phyloP scores from a whole-genome alignment of 2,113 vertebrate genomes.

The Morphnarchus princeps region DNA sequence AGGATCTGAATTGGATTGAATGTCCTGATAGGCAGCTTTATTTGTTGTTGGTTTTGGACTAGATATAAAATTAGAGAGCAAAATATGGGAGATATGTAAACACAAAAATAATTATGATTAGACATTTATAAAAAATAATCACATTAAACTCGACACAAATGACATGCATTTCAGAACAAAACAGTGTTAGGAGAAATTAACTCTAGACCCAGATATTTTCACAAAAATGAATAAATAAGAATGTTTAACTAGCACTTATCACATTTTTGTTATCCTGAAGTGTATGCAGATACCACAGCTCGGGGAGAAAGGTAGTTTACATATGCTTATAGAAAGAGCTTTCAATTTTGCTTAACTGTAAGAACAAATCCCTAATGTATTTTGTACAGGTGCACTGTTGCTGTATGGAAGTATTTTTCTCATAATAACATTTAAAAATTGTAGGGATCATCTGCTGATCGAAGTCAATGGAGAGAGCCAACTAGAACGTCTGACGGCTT shows the following conservation, averaged over 20 bases:
- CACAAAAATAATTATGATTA: background rate
- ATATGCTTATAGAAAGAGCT: background rate
- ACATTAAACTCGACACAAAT: background rate
- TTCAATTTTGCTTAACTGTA: background rate
- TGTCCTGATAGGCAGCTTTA: background rate
- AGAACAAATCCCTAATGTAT: background rate
- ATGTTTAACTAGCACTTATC: background rate
- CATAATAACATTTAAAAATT: conserved; percentile 8
- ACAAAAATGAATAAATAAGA: background rate
- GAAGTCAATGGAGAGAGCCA: conserved; percentile 96
- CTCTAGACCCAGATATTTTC: background rate
- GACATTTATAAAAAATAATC: background rate
- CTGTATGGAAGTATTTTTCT: background rate
- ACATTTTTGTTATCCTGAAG: background rate
- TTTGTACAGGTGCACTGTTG: background rate
- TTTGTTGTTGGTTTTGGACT: background rate
- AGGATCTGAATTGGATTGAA: background rate
- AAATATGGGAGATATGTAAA: background rate
- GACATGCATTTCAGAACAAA: background rate
- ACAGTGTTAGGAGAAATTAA: background rate
- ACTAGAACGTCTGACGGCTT: conserved; percentile 88
- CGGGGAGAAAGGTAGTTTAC: background rate
- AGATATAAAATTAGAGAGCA: background rate
- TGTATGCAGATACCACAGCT: background rate
- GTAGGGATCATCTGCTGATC: conserved; percentile 93